Percentiles rank a stretch among this genome's conserved stretches.
These are phyloP conservation scores for Toxostoma redivivum DNA, from an alignment of 2,113 vertebrate species.

Conservation along the genomic window DNA sequence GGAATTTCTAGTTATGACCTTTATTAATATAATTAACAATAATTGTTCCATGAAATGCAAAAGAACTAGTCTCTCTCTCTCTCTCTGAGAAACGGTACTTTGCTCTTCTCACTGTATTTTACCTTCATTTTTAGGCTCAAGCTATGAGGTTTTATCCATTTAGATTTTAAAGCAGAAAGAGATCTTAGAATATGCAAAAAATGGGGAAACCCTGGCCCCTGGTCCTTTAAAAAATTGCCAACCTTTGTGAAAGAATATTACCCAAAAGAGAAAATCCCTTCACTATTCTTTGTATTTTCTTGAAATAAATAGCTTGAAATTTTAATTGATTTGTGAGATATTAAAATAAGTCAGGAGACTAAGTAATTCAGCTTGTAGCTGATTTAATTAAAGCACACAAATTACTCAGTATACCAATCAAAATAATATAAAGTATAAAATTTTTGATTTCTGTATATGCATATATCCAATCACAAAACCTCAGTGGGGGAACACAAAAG, in stretches of 20 bases:
- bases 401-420: neutral
- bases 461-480: neutral
- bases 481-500: neutral
- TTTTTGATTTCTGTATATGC: neutral
- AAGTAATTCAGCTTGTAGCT: neutral
- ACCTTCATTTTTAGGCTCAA: neutral
- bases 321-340: neutral
- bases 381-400: neutral
- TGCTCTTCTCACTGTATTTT: neutral
- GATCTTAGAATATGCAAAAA: neutral
- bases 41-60: neutral
- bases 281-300: neutral
- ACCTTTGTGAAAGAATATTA: neutral
- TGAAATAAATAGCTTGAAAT: neutral
- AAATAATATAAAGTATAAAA: neutral
- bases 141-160: neutral
- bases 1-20: neutral
- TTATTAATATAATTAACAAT: neutral
- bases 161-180: neutral
- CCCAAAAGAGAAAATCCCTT: neutral
- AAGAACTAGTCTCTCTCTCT: neutral
- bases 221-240: neutral
- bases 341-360: neutral
- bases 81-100: neutral
- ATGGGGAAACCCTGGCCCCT: neutral